Evolutionary conservation across 2,113 vertebrate species (phyloP).

Genomic region (Dunckerocampus dactyliophorus): DNA sequence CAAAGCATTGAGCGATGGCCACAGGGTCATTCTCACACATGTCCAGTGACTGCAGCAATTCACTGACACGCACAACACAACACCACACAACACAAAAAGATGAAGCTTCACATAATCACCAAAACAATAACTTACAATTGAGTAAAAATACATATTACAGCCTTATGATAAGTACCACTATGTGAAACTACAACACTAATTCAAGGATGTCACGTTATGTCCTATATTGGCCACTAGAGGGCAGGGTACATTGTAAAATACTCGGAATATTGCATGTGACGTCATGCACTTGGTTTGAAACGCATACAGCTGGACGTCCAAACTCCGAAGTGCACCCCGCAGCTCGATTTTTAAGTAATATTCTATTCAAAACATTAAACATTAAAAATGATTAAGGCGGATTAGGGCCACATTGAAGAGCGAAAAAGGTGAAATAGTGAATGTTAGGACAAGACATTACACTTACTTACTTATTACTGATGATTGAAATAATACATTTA

Average conservation of each 20-base stretch:
- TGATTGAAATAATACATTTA: no score
- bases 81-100: neutral
- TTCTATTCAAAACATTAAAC: no score
- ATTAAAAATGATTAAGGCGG: no score
- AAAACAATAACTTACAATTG: neutral
- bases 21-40: constrained; percentile 88
- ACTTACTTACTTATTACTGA: no score
- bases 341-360: no score
- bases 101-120: neutral
- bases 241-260: constrained; percentile 24
- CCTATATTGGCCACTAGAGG: constrained; percentile 39
- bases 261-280: neutral
- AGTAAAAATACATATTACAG: neutral
- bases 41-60: constrained; percentile 87
- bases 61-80: constrained; percentile 65
- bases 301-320: neutral
- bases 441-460: no score
- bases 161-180: neutral
- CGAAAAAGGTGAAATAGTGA: no score
- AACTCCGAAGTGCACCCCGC: no score
- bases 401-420: no score
- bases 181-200: neutral
- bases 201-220: neutral
- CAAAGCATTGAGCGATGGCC: constrained; percentile 89
- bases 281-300: neutral